These are phyloP conservation scores for Pluvialis apricaria DNA, from an alignment of 2,113 vertebrate genomes.

Conservation along the genomic window DNA sequence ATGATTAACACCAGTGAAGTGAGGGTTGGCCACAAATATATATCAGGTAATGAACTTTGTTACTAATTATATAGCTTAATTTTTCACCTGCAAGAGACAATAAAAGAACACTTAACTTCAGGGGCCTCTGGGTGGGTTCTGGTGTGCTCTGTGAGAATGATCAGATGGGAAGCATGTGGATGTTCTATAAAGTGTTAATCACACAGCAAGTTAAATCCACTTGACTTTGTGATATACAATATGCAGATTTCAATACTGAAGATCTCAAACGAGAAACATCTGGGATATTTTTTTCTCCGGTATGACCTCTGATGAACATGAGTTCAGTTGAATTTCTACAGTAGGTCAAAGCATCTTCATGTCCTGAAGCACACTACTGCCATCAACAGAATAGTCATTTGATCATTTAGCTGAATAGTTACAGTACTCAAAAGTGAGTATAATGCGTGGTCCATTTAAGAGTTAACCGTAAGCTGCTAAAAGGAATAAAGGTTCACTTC, in stretches of 20 bases:
- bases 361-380: not conserved
- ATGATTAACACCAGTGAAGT: not conserved
- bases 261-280: not conserved
- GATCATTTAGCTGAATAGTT: not conserved
- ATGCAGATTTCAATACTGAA: not conserved
- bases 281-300: not conserved
- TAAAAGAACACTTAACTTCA: not conserved
- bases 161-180: not conserved
- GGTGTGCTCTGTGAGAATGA: not conserved
- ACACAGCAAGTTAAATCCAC: not conserved
- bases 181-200: not conserved
- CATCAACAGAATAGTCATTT: not conserved
- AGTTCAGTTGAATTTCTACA: slow-evolving; percentile 12
- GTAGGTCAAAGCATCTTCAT: not conserved
- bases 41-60: not conserved
- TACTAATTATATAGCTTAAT: not conserved
- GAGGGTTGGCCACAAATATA: not conserved
- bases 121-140: not conserved
- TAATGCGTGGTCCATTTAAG: slow-evolving; percentile 44
- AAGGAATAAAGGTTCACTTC: slow-evolving; percentile 73
- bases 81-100: not conserved
- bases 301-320: not conserved
- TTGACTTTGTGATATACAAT: not conserved
- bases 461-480: slow-evolving; percentile 65
- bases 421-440: slow-evolving; percentile 20